Percentiles rank a stretch among this genome's conserved stretches.
These are phyloP conservation scores for Lordiphosa andalusiaca DNA, from an alignment of 2,888 invertebrate species.

Conservation along the genomic window DNA sequence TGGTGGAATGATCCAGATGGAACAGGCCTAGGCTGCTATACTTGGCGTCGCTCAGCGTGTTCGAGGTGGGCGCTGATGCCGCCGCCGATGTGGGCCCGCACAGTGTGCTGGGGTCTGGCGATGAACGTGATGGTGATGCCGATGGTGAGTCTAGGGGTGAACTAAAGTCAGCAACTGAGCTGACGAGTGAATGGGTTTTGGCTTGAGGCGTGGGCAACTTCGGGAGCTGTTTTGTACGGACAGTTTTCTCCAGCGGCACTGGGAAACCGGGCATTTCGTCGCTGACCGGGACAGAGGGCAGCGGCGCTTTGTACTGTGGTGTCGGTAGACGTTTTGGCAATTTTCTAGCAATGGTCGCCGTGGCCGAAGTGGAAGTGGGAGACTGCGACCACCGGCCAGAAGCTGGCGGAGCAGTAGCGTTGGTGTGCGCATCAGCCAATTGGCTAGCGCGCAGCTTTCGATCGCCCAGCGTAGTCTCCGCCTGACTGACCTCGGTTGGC, in stretches of 20 bases:
- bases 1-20: slow-evolving; percentile 5
- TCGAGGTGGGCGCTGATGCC: background rate
- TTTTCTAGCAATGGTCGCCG: slow-evolving; percentile 57
- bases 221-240: slow-evolving; percentile 67
- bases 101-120: slow-evolving; percentile 6
- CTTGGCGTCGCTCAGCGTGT: background rate
- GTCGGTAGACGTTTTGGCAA: slow-evolving; percentile 73
- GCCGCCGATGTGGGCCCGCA: background rate
- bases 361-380: background rate
- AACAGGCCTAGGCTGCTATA: slow-evolving; percentile 1
- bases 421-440: slow-evolving; percentile 9
- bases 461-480: slow-evolving; percentile 4
- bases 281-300: slow-evolving; percentile 8
- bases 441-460: slow-evolving; percentile 9
- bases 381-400: slow-evolving; percentile 27
- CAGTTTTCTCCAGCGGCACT: slow-evolving; percentile 26
- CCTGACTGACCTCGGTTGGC: slow-evolving; percentile 13
- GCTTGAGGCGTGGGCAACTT: slow-evolving; percentile 52
- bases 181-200: slow-evolving; percentile 18
- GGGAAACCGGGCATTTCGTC: slow-evolving; percentile 11
- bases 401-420: slow-evolving; percentile 27
- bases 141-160: slow-evolving; percentile 9
- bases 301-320: slow-evolving; percentile 44
- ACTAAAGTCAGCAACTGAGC: slow-evolving; percentile 10
- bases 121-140: slow-evolving; percentile 18